A percentile compares a stretch with the other conserved stretches of the same genome.
Conservation (phyloP, 2,113 vertebrate species). For the Indri indri region DNA sequence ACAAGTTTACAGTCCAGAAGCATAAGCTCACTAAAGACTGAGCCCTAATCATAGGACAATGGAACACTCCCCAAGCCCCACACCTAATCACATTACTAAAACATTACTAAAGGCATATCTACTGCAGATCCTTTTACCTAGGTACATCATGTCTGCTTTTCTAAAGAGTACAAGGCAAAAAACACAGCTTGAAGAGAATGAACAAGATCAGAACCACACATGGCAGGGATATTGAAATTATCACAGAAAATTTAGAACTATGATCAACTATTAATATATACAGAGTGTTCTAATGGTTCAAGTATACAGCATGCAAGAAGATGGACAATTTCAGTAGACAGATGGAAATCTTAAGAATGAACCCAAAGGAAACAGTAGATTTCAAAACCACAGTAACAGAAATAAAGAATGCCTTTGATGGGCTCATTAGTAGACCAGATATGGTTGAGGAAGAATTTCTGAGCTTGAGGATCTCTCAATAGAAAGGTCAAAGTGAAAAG, state of each 20-base stretch:
- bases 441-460: background rate
- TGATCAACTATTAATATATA: background rate
- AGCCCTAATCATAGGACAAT: background rate
- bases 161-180: background rate
- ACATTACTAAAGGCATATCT: background rate
- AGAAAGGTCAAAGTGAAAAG: background rate
- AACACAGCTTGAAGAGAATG: background rate
- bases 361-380: background rate
- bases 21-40: background rate
- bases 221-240: background rate
- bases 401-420: background rate
- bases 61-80: background rate
- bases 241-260: background rate
- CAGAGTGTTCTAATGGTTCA: background rate
- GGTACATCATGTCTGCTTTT: no score
- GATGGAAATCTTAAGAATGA: background rate
- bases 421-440: background rate
- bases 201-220: background rate
- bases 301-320: background rate
- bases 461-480: background rate
- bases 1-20: background rate
- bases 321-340: background rate
- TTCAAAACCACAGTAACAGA: background rate
- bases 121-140: background rate
- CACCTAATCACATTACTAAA: background rate